A percentile compares a stretch with the other conserved stretches of the same genome.
Evolutionary conservation across 2,797 vertebrate genomes (phyloP).

Genomic region (Capromys pilorides): DNA sequence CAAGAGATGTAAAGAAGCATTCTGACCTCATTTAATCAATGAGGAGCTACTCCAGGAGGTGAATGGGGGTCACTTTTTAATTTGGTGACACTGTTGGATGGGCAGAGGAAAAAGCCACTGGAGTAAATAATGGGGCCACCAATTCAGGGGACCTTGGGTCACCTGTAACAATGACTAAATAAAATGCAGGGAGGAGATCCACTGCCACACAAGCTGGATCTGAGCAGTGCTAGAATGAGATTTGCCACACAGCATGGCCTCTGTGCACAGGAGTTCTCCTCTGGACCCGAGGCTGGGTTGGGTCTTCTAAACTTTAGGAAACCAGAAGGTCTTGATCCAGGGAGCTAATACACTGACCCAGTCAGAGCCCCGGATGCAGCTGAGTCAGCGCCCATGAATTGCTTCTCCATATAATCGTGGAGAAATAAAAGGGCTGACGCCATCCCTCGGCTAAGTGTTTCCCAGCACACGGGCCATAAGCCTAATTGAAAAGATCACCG

Average conservation of each 20-base stretch:
- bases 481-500: slow-evolving; percentile 8
- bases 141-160: not conserved
- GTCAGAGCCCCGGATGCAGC: not conserved
- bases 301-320: not conserved
- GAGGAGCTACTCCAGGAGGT: not conserved
- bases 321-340: not conserved
- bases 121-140: not conserved
- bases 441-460: not conserved
- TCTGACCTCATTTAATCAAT: not conserved
- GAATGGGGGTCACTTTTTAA: not conserved
- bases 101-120: not conserved
- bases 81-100: not conserved
- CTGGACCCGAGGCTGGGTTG: not conserved
- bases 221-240: not conserved
- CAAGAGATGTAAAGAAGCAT: not conserved
- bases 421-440: not conserved
- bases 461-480: not conserved
- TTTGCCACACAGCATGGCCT: fast-evolving
- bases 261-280: not conserved
- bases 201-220: fast-evolving
- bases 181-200: not conserved
- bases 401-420: not conserved
- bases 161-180: not conserved
- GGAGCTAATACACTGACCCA: not conserved
- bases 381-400: not conserved